A percentile compares a stretch with the other conserved stretches of the same genome.
Conservation (phyloP, 2,888 invertebrate genomes). For the Bimastos eiseni region DNA sequence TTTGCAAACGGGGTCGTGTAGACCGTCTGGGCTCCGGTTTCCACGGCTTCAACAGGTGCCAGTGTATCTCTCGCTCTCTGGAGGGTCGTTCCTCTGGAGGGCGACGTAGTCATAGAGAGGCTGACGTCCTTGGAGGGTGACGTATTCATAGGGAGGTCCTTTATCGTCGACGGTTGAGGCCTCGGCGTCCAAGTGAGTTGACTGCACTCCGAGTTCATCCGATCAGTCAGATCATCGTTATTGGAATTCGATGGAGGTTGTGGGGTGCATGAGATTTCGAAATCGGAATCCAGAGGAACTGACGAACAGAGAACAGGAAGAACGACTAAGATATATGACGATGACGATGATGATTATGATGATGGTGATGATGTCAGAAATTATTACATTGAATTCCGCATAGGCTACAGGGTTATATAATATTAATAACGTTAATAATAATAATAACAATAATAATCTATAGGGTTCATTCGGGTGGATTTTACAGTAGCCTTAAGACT, state of each 20-base stretch:
- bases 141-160: no score
- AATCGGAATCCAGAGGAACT: not conserved
- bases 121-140: no score
- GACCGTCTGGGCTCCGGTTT: not conserved
- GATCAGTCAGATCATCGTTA: not conserved
- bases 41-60: not conserved
- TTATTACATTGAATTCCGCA: no score
- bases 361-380: no score
- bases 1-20: not conserved
- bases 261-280: not conserved
- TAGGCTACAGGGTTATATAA: no score
- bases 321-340: not conserved
- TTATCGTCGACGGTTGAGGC: not conserved
- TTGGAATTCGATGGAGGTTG: not conserved
- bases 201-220: not conserved
- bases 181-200: not conserved
- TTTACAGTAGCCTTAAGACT: no score
- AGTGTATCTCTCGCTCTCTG: not conserved
- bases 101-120: not conserved
- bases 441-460: no score
- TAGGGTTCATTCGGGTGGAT: no score
- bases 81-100: not conserved
- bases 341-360: not conserved
- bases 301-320: not conserved
- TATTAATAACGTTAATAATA: no score